Evolutionary conservation across 1,140 invertebrate genomes (phyloP), one percentile per base, ranked within the genome.

Genomic region (Nasonia longicornis): DNA sequence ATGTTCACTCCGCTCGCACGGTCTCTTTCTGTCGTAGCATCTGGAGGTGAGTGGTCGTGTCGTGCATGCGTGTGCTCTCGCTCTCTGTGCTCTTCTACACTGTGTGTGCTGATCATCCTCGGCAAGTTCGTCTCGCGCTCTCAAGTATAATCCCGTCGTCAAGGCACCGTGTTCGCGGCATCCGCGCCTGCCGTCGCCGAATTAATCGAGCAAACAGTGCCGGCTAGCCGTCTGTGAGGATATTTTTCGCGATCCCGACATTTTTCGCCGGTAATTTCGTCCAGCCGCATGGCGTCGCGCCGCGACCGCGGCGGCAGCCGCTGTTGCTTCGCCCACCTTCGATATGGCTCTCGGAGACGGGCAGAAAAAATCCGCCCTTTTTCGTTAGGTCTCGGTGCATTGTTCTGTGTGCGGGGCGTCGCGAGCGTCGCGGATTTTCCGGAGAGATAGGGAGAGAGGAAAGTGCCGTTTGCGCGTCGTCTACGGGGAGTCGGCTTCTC

Each of bases 1-100:
- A 91, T 90, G 90, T 89, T 79, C 87, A 87, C 84, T 85, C 86
- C 72, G 82, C 81, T 75, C 66, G 86, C 79, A 86, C 89, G 88
- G 88, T 90, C 91, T 92, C 91, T 92, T 92, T 92, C 91, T 92
- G 90, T 89, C 89, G 91, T 92, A 88, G 91, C 90, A 90, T 89
- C 89, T 91, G 86, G 89, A 92, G 92, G 91, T 92, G 91, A 92
- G 91, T 92, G 89, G 88, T 88, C 84, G 88, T 88, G 83, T 84
- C 42, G 78, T 79, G 69, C 67, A 38, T 76, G 72, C 73, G 26
- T 52, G 74, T 66, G 75, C 2, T n/a, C 58, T 35, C 63, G 38
- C 38, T 42, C 38, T 42, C n/a, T 35, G 48, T 76, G 83, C 88
- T 84, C 64, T n/a, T 58, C 20, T 58, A n/a, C 52, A 14, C 16